phyloP scores from a whole-genome alignment of 2,888 invertebrate species.

The Caenorhabditis virilis region DNA sequence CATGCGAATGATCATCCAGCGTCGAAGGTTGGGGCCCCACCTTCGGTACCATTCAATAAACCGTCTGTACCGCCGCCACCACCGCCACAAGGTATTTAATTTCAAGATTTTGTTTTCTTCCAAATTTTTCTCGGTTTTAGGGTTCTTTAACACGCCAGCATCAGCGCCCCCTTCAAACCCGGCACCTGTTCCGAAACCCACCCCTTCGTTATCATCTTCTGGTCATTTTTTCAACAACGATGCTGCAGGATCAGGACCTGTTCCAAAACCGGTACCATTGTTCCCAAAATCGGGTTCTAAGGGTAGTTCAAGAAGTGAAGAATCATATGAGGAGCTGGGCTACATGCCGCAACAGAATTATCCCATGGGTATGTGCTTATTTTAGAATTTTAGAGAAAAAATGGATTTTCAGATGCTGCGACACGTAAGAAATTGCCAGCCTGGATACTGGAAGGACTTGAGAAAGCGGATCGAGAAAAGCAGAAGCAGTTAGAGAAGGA shows the following conservation, averaged over 20 bases:
- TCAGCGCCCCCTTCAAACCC: background rate
- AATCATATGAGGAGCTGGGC: background rate
- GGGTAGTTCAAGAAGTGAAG: background rate
- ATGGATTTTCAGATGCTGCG: constrained; percentile 34
- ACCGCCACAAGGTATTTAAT: too few species aligned
- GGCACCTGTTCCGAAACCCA: background rate
- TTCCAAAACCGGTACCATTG: background rate
- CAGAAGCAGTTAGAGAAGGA: constrained; percentile 80
- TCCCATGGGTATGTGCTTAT: background rate
- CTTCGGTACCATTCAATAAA: too few species aligned
- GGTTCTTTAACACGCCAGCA: too few species aligned
- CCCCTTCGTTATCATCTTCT: background rate
- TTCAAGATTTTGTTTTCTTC: too few species aligned
- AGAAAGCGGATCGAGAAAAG: constrained; percentile 95
- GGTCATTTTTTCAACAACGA: constrained; percentile 3
- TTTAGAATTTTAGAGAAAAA: background rate
- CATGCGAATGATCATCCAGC: constrained; percentile 3
- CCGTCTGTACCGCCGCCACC: background rate
- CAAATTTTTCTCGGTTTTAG: too few species aligned
- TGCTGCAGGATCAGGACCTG: background rate
- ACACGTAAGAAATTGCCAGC: constrained; percentile 77
- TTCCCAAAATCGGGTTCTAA: background rate
- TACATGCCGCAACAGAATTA: background rate
- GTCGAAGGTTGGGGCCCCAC: background rate
- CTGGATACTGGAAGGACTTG: constrained; percentile 95